Evolutionary conservation across 2,113 vertebrate species (phyloP).

Genomic region (Cichladusa arquata): DNA sequence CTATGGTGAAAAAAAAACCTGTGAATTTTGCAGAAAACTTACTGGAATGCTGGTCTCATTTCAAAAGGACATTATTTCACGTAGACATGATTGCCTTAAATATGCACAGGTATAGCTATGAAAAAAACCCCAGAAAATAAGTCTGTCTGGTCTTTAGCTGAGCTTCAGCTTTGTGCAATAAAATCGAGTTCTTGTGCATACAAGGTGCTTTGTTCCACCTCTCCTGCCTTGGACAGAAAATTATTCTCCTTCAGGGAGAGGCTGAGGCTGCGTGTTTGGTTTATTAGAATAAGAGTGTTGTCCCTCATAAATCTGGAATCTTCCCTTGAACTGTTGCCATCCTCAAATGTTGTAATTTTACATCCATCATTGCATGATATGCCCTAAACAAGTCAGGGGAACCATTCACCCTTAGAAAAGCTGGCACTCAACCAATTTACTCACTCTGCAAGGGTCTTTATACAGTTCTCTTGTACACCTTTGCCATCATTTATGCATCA

Average conservation of each 20-base stretch:
- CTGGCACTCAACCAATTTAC: conserved; percentile 58
- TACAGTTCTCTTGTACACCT: conserved; percentile 57
- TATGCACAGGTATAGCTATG: neutral
- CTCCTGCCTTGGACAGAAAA: conserved; percentile 7
- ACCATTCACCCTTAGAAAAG: conserved; percentile 62
- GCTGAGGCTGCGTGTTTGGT: neutral
- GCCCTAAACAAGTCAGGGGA: conserved; percentile 52
- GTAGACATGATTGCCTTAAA: neutral
- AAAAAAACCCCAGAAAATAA: neutral
- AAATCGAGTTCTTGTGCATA: neutral
- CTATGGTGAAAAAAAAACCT: neutral
- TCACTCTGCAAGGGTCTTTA: conserved; percentile 47
- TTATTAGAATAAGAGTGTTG: conserved; percentile 28
- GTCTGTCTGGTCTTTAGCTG: neutral
- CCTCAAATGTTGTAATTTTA: conserved; percentile 43
- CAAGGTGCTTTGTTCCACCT: neutral
- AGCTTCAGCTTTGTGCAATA: neutral
- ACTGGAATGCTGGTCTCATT: neutral
- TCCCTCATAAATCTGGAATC: conserved; percentile 38
- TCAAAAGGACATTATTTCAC: neutral
- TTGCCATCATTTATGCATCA: conserved; percentile 68
- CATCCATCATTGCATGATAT: conserved; percentile 38
- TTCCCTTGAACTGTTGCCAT: conserved; percentile 33
- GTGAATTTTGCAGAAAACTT: neutral
- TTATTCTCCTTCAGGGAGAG: neutral